A percentile compares a stretch with the other conserved stretches of the same genome.
These are phyloP conservation scores for Cathartes aura DNA, from an alignment of 2,113 vertebrate genomes.

Conservation along the genomic window DNA sequence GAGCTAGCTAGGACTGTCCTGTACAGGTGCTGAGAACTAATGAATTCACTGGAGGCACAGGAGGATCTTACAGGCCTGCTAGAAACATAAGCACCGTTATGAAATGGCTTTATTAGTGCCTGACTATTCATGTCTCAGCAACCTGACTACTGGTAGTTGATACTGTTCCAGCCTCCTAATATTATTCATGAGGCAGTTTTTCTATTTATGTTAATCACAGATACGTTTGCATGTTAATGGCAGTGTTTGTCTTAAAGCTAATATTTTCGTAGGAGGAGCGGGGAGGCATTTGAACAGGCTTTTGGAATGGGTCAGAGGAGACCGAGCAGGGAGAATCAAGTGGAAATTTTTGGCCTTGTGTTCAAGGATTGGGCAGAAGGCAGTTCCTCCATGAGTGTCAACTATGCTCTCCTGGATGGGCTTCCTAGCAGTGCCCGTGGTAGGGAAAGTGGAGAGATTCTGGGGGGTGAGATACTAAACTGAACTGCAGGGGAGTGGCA, in stretches of 20 bases:
- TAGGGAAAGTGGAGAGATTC: not conserved
- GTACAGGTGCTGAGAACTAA: not conserved
- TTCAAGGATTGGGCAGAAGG: not conserved
- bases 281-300: not conserved
- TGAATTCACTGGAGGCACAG: not conserved
- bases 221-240: conserved; percentile 72
- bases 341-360: not conserved
- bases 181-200: conserved; percentile 37
- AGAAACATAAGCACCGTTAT: not conserved
- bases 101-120: not conserved
- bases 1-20: not conserved
- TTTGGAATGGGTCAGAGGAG: not conserved
- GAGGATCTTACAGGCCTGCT: not conserved
- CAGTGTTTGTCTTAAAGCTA: conserved; percentile 64
- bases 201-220: conserved; percentile 52
- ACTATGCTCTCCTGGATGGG: not conserved
- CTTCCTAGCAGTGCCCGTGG: not conserved
- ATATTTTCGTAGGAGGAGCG: not conserved
- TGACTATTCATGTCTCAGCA: not conserved
- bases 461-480: not conserved
- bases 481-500: not conserved
- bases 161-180: not conserved
- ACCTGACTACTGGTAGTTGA: not conserved
- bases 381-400: conserved; percentile 1
- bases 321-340: not conserved